Evolutionary conservation across 1,140 invertebrate species (phyloP), one percentile per base, ranked within the genome.

Genomic region (Eumaeus atala): DNA sequence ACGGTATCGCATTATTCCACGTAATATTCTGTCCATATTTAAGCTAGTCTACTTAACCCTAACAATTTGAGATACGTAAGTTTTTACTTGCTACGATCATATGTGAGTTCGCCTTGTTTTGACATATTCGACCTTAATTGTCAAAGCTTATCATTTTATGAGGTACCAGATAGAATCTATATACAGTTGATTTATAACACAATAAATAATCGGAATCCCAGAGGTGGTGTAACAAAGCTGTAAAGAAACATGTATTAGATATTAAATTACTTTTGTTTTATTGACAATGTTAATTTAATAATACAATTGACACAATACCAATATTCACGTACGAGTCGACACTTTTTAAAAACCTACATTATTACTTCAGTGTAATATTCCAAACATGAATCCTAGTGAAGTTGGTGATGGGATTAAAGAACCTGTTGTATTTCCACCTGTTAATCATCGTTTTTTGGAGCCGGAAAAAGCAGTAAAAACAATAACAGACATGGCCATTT

Each of bases 1-100:
- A 48, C 95, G 90, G 84, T 97, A 97, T 75, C 92, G 91, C 92
- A 97, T 95, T 51, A 97, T 94, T 34, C 96, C 96, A 79, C 92
- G 91, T 48, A 97, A 87, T 77, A 97, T 94, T 79, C 92, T 91
- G 70, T 96, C 94, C 94, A 97, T 96, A 56, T 51, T 74, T 21
- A 3, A 47, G n/a, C 50, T 61, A 44, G 21, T 47, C 14, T 17
- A 54, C 9, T 33, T 44, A 16, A 35, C 12, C 37, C 42, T 42
- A 38, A 56, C 56, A 10, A 35, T 36, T 10, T 40, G 21, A 42
- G 37, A 58, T 59, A 44, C 52, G 44, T 56, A 3, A 28, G 21
- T 28, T 28, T 28, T 28, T 28, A 28, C 21, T 28, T 28, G 21
- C 55, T 58, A 56, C 64, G 58, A 56, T 55, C 62, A 70, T 74